These are phyloP conservation scores for Pterobdella sp. DNA, from an alignment of 2,888 invertebrate genomes.

Conservation along the genomic window DNA sequence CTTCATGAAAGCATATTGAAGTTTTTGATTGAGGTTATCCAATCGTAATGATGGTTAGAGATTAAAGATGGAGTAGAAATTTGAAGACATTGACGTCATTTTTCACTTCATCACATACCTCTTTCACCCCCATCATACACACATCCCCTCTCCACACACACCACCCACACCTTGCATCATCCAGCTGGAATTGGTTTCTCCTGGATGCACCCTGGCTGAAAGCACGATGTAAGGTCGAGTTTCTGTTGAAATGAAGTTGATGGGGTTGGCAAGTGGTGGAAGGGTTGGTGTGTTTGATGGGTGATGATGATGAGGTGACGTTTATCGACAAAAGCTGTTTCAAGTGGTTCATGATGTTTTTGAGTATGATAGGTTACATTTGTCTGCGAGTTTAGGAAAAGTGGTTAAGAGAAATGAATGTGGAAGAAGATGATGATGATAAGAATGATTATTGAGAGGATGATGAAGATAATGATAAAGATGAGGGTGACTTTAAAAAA, in stretches of 20 bases:
- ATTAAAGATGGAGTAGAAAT: no score
- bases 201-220: slow-evolving; percentile 74
- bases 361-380: not conserved
- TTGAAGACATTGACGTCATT: no score
- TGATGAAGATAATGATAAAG: not conserved
- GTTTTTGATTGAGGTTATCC: no score
- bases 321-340: slow-evolving; percentile 21
- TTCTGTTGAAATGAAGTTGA: slow-evolving; percentile 30
- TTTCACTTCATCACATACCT: no score
- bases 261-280: not conserved
- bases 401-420: not conserved
- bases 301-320: not conserved
- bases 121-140: no score
- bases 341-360: not conserved
- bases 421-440: not conserved
- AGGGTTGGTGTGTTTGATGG: not conserved
- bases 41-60: no score
- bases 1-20: no score
- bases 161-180: slow-evolving; percentile 65
- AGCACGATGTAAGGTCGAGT: slow-evolving; percentile 58
- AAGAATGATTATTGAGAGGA: not conserved
- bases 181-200: slow-evolving; percentile 80
- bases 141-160: no score
- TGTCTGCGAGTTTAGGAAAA: no score
- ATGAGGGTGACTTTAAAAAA: no score